Evolutionary conservation across 2,888 invertebrate species (phyloP).

Genomic region (Miltochrista miniata): DNA sequence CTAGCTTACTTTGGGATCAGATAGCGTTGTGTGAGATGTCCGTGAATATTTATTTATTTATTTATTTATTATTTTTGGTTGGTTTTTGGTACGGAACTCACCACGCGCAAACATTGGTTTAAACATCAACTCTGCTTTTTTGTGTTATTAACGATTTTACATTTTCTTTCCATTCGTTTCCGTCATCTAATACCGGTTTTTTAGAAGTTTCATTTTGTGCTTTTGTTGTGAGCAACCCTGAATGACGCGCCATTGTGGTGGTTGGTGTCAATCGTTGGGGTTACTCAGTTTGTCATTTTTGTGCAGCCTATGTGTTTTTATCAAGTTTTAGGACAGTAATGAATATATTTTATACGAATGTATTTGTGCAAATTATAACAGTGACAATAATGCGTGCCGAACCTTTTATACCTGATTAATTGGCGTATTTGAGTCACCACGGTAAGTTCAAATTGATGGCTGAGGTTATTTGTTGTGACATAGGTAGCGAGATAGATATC

Average conservation of each 20-base stretch:
- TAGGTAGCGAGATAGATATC: constrained; percentile 58
- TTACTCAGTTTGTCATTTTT: constrained; percentile 64
- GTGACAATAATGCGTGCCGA: constrained; percentile 82
- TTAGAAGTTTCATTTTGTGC: too few relatives aligned
- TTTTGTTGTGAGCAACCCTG: too few relatives aligned
- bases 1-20: too few relatives aligned
- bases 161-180: too few relatives aligned
- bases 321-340: constrained; percentile 63
- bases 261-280: constrained; percentile 37
- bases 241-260: constrained; percentile 75
- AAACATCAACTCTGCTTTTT: too few relatives aligned
- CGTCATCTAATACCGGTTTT: too few relatives aligned
- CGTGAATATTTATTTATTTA: too few relatives aligned
- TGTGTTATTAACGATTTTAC: too few relatives aligned
- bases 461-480: constrained; percentile 82
- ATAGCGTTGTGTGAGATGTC: too few relatives aligned
- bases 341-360: constrained; percentile 72
- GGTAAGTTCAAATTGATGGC: constrained; percentile 76
- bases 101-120: too few relatives aligned
- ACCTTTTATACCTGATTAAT: constrained; percentile 76
- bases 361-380: constrained; percentile 65
- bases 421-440: constrained; percentile 75
- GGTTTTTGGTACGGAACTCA: too few relatives aligned
- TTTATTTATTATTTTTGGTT: too few relatives aligned
- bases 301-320: constrained; percentile 67